A percentile compares a stretch with the other conserved stretches of the same genome.
Conservation (phyloP, 1,140 invertebrate genomes). For the Heterodera schachtii region DNA sequence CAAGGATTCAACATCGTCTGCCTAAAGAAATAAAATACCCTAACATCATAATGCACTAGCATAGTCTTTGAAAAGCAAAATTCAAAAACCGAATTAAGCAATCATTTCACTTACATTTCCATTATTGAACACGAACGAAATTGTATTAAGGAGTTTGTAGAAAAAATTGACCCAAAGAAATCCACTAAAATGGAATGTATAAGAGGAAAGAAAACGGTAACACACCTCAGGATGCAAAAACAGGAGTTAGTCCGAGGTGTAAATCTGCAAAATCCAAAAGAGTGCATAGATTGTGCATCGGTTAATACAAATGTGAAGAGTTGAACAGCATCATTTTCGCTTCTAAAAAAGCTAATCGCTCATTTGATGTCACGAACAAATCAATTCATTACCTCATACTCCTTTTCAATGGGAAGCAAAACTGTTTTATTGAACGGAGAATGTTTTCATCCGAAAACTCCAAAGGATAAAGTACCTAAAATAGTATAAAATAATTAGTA, state of each 20-base stretch:
- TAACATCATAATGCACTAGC: too few relatives aligned
- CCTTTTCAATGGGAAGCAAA: conserved; percentile 49
- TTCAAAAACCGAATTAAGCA: neutral
- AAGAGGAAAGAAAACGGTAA: neutral
- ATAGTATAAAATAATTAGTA: neutral
- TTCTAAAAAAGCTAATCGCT: conserved; percentile 34
- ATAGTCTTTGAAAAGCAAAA: too few relatives aligned
- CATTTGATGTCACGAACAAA: neutral
- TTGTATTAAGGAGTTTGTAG: conserved; percentile 61
- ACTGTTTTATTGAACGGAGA: conserved; percentile 49
- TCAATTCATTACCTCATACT: conserved; percentile 10
- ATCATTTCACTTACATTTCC: conserved; percentile 41
- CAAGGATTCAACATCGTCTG: conserved; percentile 49
- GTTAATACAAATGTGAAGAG: conserved; percentile 59
- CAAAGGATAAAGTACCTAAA: conserved; percentile 46
- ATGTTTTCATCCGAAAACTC: conserved; percentile 51
- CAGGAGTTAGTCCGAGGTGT: conserved; percentile 56
- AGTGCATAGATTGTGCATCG: conserved; percentile 48
- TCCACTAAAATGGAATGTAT: conserved; percentile 43
- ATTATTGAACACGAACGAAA: conserved; percentile 55
- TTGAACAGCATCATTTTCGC: conserved; percentile 56
- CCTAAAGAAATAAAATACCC: conserved; percentile 14
- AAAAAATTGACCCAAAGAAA: conserved; percentile 54
- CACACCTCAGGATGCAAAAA: conserved; percentile 55
- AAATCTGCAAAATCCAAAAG: conserved; percentile 57